Evolutionary conservation across 2,888 invertebrate genomes (phyloP).

Genomic region (Thera obeliscata): DNA sequence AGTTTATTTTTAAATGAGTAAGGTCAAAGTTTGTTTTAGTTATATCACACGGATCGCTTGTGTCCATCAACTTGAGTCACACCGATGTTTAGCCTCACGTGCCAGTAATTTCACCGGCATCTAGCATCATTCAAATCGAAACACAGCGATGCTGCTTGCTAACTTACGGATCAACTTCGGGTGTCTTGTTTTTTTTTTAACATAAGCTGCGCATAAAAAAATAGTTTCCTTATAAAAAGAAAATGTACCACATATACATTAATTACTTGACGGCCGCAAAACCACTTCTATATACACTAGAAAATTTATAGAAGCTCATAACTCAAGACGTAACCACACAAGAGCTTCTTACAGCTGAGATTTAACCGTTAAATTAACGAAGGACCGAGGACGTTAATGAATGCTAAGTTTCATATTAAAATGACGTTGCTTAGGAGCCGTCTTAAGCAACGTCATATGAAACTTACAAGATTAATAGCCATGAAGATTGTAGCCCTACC

Average conservation of each 20-base stretch:
- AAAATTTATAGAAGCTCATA: conserved; percentile 7
- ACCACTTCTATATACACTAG: conserved; percentile 1
- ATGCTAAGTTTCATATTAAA: conserved; percentile 19
- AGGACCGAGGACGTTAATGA: conserved; percentile 14
- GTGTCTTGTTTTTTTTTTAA: no score
- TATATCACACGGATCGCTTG: no score
- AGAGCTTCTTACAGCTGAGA: conserved; percentile 12
- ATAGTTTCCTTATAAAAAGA: not conserved
- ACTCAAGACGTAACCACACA: conserved; percentile 6
- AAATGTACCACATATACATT: not conserved
- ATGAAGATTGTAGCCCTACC: not conserved
- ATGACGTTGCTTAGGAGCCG: not conserved
- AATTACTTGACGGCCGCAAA: not conserved
- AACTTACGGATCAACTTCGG: no score
- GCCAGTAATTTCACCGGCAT: no score
- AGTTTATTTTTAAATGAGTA: no score
- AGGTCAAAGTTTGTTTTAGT: no score
- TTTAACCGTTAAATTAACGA: conserved; percentile 10
- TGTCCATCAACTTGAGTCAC: no score
- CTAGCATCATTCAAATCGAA: no score
- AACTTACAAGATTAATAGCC: not conserved
- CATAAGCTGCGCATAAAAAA: no score
- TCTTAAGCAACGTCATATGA: not conserved
- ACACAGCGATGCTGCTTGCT: no score
- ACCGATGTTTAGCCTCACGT: no score